phyloP scores from a whole-genome alignment of 2,113 vertebrate genomes.

The Mesoclemmys tuberculata region DNA sequence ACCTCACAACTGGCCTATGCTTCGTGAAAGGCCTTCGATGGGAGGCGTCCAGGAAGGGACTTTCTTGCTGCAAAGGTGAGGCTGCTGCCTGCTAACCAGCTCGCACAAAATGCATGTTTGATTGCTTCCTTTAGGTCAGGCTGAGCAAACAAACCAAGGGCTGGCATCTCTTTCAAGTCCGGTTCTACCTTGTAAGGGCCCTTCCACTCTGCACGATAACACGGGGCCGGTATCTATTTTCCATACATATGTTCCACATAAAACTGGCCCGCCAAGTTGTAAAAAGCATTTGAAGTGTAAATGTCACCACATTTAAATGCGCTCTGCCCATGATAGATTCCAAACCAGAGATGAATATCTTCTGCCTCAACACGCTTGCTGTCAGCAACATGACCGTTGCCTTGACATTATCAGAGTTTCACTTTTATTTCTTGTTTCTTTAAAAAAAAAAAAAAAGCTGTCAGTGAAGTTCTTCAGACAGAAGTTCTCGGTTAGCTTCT shows the following conservation, averaged over 20 bases:
- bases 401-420: slow-evolving; percentile 42
- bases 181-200: slow-evolving; percentile 8
- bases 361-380: slow-evolving; percentile 25
- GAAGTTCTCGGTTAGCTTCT: slow-evolving; percentile 49
- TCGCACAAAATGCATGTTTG: not conserved
- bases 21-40: not conserved
- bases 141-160: not conserved
- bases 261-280: slow-evolving; percentile 67
- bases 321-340: slow-evolving; percentile 65
- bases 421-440: slow-evolving; percentile 70
- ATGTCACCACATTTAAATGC: slow-evolving; percentile 70
- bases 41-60: not conserved
- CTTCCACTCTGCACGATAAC: not conserved
- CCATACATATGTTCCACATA: slow-evolving; percentile 70
- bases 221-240: slow-evolving; percentile 45
- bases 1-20: not conserved
- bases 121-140: not conserved
- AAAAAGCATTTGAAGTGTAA: slow-evolving; percentile 76
- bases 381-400: not conserved
- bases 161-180: not conserved
- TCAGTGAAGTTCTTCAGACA: slow-evolving; percentile 31
- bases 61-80: not conserved
- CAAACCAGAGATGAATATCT: slow-evolving; percentile 65
- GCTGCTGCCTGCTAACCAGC: not conserved
- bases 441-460: not conserved